These are phyloP conservation scores for Saccopteryx bilineata DNA, from an alignment of 2,113 vertebrate species.

Conservation along the genomic window DNA sequence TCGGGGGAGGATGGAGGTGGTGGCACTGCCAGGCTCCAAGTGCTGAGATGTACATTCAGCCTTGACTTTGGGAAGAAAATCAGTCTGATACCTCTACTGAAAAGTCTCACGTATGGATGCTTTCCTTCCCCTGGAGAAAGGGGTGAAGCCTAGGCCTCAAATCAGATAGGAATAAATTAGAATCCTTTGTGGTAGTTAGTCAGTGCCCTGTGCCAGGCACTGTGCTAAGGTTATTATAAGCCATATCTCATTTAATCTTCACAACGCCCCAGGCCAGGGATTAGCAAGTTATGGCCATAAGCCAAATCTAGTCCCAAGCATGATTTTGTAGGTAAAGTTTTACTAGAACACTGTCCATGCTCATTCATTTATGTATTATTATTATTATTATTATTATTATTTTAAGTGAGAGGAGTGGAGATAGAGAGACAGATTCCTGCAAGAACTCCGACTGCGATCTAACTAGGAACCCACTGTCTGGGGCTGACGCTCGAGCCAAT, in stretches of 20 bases:
- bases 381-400: background rate
- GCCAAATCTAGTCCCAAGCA: background rate
- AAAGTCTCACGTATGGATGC: background rate
- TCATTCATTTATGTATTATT: background rate
- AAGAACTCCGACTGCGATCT: no score
- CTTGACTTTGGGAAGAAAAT: background rate
- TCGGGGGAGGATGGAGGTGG: background rate
- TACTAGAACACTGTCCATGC: background rate
- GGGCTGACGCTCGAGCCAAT: no score
- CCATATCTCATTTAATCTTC: background rate
- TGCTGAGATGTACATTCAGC: background rate
- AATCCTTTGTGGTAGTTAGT: background rate
- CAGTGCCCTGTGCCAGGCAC: background rate
- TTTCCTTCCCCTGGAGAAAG: background rate
- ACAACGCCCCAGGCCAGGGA: background rate
- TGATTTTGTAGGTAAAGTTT: background rate
- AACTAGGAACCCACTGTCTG: no score
- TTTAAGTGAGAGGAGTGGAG: no score
- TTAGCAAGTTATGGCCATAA: accelerated
- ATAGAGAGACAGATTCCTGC: no score
- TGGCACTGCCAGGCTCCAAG: background rate
- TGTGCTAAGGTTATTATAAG: background rate
- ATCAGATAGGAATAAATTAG: accelerated
- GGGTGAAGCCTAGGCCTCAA: background rate
- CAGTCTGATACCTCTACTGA: background rate